phyloP scores from a whole-genome alignment of 2,113 vertebrate species.

The Pterocles gutturalis region DNA sequence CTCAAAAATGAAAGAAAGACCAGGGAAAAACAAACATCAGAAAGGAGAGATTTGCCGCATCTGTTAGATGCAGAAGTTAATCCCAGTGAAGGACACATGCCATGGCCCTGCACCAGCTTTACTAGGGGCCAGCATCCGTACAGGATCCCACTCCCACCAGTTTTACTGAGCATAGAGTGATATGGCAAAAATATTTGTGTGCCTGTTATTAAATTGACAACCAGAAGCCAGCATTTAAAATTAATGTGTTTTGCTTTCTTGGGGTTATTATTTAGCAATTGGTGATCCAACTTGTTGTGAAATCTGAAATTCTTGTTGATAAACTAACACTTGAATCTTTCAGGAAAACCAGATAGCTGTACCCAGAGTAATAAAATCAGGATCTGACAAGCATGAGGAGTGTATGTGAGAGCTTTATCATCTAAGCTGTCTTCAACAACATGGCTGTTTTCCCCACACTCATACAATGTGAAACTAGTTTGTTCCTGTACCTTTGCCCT shows the following conservation, averaged over 20 bases:
- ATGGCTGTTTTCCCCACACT: not conserved
- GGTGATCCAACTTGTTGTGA: not conserved
- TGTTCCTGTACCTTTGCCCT: not conserved
- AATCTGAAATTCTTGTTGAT: conserved; percentile 18
- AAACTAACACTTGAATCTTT: not conserved
- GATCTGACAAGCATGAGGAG: not conserved
- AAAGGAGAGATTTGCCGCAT: not conserved
- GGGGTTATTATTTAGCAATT: not conserved
- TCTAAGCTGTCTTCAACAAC: not conserved
- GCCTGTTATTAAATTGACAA: not conserved
- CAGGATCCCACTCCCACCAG: not conserved
- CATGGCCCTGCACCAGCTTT: not conserved
- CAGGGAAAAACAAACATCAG: not conserved
- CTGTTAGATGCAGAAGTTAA: not conserved
- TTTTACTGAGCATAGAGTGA: not conserved
- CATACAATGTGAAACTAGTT: not conserved
- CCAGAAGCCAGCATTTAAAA: not conserved
- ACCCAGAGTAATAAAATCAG: not conserved
- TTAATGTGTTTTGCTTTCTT: not conserved
- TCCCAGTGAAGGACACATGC: not conserved
- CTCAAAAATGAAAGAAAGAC: not conserved
- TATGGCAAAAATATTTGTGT: not conserved
- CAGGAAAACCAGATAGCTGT: conserved; percentile 1
- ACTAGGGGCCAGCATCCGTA: not conserved
- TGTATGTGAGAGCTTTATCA: not conserved